Base-by-base conservation (phyloP, 2,888 invertebrate species). In the Chymomyza fuscimana region DNA sequence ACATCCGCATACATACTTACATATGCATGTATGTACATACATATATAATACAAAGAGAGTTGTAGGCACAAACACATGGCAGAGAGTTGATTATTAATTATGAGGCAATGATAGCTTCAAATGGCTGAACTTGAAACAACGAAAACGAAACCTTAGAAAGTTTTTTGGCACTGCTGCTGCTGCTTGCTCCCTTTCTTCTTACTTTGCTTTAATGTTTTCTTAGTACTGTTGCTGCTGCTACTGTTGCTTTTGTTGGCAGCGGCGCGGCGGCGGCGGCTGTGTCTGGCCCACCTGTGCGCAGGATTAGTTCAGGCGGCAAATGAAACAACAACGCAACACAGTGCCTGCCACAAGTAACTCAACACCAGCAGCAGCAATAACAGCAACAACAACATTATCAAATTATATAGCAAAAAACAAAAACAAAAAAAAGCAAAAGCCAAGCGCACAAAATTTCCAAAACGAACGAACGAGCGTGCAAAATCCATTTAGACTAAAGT, bases 41-140 rank as follows among this genome's bases (percentile, higher is more conserved):
- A n/a, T 25, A 4, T 25, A 25, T 25, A 25, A 25, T 25, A 56
- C 40, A 67, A 50, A 60, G 32, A 32, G 32, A 32, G 32, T 32
- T 25, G 25, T 25, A 25, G 25, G 32, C 32, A 7, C 32, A 32
- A 25, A 25, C 25, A 25, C 50, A 16, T 36, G 7, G 51, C 19
- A 67, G 72, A 73, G 74, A 84, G 79, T 79, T 83, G 81, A 77
- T 82, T 82, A 82, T 81, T 81, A 86, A 82, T 82, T 82, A 82
- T 87, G 73, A 79, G 67, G 63, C 76, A 77, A 75, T 72, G 80
- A 86, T 84, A 79, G 72, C 81, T 79, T 77, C 73, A 79, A 78
- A 75, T 61, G 70, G 61, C 76, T 70, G 63, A 69, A 58, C 73
- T 40, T 40, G 40, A 40, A 40, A 46, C 12, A 46, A 32, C 32